Evolutionary conservation across 2,797 vertebrate species (phyloP), one percentile per base, ranked within the genome.

Genomic region (Betta splendens): DNA sequence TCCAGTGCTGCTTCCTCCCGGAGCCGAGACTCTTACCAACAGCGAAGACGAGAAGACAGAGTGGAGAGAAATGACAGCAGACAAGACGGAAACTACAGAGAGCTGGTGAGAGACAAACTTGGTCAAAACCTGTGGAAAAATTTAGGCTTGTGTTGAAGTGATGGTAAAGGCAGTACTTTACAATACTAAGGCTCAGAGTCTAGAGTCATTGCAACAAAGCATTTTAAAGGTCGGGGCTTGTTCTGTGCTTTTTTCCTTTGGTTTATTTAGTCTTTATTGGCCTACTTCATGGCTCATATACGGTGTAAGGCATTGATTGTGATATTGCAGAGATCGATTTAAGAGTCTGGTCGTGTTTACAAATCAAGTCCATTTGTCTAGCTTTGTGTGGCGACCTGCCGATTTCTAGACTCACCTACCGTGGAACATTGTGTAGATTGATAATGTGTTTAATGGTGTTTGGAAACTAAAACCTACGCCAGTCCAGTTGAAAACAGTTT

Each of bases 31-130:
- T 75, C 90, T 1, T 92, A 94, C 89, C 95, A 95, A 69, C 95
- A 94, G 67, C 80, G 85, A 44, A 90, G 77, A 69, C 77, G 89
- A 56, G 93, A 94, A 51, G 96, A 98, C 49, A 53, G 79, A 45
- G 86, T 87, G 62, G 95, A 88, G 66, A 93, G 92, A 76, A 88
- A 95, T 21, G 82, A 92, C 29, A 81, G 79, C 84, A 77, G 90
- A 87, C 71, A 94, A 94, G 89, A 95, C 56, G 81, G 86, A 91
- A 94, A 96, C 79, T 98, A 98, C 79, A 85, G 97, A 87, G 95
- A 98, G 70, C 85, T 99, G 95, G 97, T 98, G 93, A 94, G 94
- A 48, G 48, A 78, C 22, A 29, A 48, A 52, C 61, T 56, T 32
- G 33, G 20, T 38, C 32, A 20, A 32, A 38, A 51, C 28, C 13